Percentiles rank a stretch among this genome's conserved stretches.
phyloP scores from a whole-genome alignment of 2,113 vertebrate species.

The Meleagris gallopavo region DNA sequence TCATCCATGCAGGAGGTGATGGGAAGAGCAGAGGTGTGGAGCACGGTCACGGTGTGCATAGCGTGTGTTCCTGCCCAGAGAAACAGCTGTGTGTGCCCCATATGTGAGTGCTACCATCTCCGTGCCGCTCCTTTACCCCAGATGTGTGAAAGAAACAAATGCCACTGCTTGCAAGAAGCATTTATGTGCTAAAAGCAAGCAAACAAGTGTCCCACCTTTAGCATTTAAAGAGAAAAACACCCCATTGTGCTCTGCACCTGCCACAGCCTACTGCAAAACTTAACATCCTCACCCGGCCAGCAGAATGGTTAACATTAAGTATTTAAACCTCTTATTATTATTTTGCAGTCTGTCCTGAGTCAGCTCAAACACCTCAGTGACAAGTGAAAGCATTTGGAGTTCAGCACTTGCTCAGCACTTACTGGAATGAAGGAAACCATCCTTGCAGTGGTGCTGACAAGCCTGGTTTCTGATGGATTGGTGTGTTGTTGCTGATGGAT shows the following conservation, averaged over 20 bases:
- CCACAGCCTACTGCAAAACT: neutral
- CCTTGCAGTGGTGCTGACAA: neutral
- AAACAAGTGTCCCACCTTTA: neutral
- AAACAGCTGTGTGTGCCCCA: too few relatives aligned
- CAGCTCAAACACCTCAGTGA: slow-evolving; percentile 34
- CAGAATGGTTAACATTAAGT: neutral
- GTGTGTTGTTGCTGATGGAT: neutral
- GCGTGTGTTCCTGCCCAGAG: neutral
- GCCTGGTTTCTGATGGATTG: neutral
- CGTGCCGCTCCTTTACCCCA: neutral
- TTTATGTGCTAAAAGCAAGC: neutral
- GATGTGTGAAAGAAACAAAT: neutral
- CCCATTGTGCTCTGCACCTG: neutral
- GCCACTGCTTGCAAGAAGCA: neutral
- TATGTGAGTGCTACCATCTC: neutral
- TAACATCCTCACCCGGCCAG: slow-evolving; percentile 5
- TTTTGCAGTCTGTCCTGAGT: neutral
- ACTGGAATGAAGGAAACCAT: slow-evolving; percentile 30
- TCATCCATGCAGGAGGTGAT: neutral
- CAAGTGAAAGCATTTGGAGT: neutral
- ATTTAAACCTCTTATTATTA: neutral
- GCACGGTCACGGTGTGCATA: neutral
- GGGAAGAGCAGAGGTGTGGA: neutral
- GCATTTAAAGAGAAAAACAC: neutral
- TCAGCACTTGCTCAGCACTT: slow-evolving; percentile 27